Base-by-base conservation (phyloP, 2,888 invertebrate species). In the Agrotis clavis region DNA sequence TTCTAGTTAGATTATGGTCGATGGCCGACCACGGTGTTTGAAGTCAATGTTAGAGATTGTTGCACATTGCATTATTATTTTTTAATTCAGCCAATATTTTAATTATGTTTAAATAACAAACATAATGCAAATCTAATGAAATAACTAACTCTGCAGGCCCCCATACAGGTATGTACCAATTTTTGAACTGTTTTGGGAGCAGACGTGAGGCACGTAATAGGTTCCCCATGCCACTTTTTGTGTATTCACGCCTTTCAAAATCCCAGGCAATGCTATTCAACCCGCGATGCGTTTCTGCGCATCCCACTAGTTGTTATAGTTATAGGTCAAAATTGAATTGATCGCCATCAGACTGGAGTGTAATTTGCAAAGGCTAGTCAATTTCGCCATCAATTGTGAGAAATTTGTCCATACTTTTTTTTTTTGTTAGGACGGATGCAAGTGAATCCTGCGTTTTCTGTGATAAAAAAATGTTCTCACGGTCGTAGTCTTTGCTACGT, bases 11-110 rank as follows among this genome's bases (percentile, higher is more conserved):
- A 81, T 85, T 87, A 88, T 90, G 91, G 90, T 87, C 87, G 90
- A 92, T 92, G 92, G 92, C 91, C 89, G 92, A 93, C 92, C 92
- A 93, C 91, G 89, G 92, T 92, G 91, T 91, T 92, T 91, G 90
- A 92, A 90, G 92, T 92, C 83, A 83, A 90, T 89, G 89, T 85
- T 88, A 86, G 89, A 90, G 84, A 90, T 84, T 85, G 71, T 78
- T 91, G 90, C 92, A 92, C 93, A 91, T 93, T 93, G 90, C 87
- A 86, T 86, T 88, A 87, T 89, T 91, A 56, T 89, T 90, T 87
- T 90, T 89, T 87, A 89, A 87, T 88, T 86, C 86, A 81, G 80
- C 83, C 74, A 84, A 81, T 79, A 82, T 84, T 78, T 84, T 86
- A 84, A 89, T 86, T 88, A 93, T 90, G 92, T 90, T 89, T 85